Base-by-base conservation (phyloP, 2,113 vertebrate genomes). In the Caranx melampygus region DNA sequence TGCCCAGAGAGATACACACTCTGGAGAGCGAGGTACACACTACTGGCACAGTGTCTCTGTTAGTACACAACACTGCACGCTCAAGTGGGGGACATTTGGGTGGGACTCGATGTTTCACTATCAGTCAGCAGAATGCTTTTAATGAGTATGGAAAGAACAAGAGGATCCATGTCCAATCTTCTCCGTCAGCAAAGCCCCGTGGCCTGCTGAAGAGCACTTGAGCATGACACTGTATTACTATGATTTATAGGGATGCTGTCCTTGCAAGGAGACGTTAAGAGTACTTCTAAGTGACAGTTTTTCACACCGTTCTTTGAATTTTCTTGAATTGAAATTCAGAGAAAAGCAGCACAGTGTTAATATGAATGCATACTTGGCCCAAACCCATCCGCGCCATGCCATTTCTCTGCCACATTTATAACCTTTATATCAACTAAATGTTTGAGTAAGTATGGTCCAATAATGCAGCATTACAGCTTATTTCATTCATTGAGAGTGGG, bases 1-100 rank as follows among this genome's bases (percentile, higher is more conserved):
- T 99, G 49, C 98, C 98, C 0, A 94, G 97, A 86, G 97, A 99
- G 93, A 99, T 99, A 85, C 97, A 97, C 90, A 97, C 97, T 55
- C 94, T 99, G 84, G 98, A 98, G 91, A 97, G 96, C 47, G 98
- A 99, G 97, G 98, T 99, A 96, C 78, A 72, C 69, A 59, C 80
- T 6, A 34, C 70, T 61, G 61, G 57, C 76, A 74, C 80, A 57
- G 37, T 59, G 69, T 35, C 76, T 78, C 67, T 34, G 40, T 81
- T 81, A 71, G 63, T 31, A 58, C 3, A n/a, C 40, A 58, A 55
- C 81, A 9, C 59, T 3, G 31, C 66, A 60, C 37, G 16, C 37
- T 26, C 67, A 79, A 45, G 77, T 44, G 72, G 44, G 0, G 8
- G 67, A 69, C 40, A 47, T 79, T 76, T 67, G 26, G 26, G 26